Evolutionary conservation across 2,888 invertebrate genomes (phyloP), one percentile per base, ranked within the genome.

Genomic region (Polyploca ridens): DNA sequence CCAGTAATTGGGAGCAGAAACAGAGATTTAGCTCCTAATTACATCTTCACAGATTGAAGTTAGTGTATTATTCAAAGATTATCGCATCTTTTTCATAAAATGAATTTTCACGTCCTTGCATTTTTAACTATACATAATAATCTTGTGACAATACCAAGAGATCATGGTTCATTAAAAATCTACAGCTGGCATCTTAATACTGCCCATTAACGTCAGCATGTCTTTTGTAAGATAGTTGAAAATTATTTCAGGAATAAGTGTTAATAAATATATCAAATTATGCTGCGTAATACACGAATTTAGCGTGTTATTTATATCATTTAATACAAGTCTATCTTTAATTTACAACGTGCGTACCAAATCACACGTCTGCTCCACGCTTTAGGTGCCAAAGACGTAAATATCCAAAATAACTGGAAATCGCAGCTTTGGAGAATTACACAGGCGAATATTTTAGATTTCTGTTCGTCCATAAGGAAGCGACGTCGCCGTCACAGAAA

Each of bases 341-440:
- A 79, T 75, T 77, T 79, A 76, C 69, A 70, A 74, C 66, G 70
- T 69, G 69, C 72, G 69, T 76, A 77, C 77, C 76, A 69, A 81
- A 78, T 82, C 79, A 77, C 73, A 79, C 73, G 73, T 74, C 74
- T 74, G 71, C 69, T 66, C 68, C 66, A 77, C 69, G 77, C 66
- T 66, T 78, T 78, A 78, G 78, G 80, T 88, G 90, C 91, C 90
- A 91, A 91, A 86, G 85, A 88, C 91, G 90, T 85, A 88, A 84
- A 86, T 83, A 77, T 88, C 85, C 69, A 85, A 93, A 91, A 90
- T 90, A 89, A 80, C 88, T 85, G 85, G 84, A 85, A 84, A 82
- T 79, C 76, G 82, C 80, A 11, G 3, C 41, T 41, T 41, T 79
- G 78, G 82, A 80, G 71, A 72, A 84, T 89, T 87, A 83, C 86